These are phyloP conservation scores for Alectura lathami DNA, from an alignment of 2,113 vertebrate species.

Conservation along the genomic window DNA sequence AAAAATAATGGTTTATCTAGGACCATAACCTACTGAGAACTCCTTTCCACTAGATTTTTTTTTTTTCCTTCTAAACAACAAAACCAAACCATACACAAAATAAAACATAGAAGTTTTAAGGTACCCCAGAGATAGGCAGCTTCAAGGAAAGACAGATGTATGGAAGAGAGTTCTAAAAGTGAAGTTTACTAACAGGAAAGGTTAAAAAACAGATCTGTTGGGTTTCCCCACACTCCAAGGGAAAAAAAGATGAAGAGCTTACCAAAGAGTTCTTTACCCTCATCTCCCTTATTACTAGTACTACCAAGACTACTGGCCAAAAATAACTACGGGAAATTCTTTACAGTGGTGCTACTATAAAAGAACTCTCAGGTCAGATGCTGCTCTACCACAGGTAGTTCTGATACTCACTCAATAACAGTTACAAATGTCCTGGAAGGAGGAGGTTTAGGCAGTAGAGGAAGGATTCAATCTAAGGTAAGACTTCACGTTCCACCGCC, in stretches of 20 bases:
- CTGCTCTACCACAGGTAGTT: not conserved
- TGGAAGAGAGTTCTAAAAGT: not conserved
- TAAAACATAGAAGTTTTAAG: not conserved
- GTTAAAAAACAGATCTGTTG: not conserved
- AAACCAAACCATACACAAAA: not conserved
- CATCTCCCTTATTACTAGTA: not conserved
- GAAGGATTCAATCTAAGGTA: not conserved
- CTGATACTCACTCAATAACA: not conserved
- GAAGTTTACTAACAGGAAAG: not conserved
- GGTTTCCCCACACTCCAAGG: not conserved
- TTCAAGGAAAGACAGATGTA: not conserved
- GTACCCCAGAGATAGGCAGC: not conserved
- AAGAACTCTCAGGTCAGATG: not conserved
- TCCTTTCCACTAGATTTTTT: not conserved
- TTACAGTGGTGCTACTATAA: not conserved
- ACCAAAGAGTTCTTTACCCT: not conserved
- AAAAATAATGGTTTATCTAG: not conserved
- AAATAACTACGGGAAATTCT: not conserved
- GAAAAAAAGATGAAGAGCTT: not conserved
- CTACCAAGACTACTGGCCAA: not conserved
- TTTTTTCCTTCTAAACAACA: not conserved
- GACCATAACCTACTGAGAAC: not conserved
- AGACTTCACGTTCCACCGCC: not conserved
- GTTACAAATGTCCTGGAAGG: not conserved
- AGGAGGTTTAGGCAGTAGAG: not conserved